Conservation (phyloP, 2,888 invertebrate genomes). For the Drosophila longiperda region DNA sequence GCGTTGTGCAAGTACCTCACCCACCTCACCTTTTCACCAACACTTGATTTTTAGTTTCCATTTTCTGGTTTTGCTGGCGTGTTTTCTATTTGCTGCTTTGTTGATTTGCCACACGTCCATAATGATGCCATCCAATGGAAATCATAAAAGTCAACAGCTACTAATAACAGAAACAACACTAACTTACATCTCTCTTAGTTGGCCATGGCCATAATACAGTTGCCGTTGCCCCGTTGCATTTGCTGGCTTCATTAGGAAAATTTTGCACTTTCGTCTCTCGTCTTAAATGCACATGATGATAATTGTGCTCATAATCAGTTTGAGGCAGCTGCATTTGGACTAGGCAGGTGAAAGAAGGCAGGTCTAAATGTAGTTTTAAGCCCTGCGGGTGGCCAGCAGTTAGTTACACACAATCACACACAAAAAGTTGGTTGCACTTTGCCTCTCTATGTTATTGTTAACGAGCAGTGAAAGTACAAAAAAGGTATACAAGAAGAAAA, state of each 20-base stretch:
- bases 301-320: conserved; percentile 51
- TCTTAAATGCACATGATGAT: conserved; percentile 35
- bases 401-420: conserved; percentile 17
- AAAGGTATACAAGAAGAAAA: conserved; percentile 25
- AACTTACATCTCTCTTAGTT: conserved; percentile 26
- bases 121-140: conserved; percentile 75
- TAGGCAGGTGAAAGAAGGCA: conserved; percentile 60
- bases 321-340: conserved; percentile 58
- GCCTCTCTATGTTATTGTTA: conserved; percentile 19
- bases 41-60: conserved; percentile 37
- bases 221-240: conserved; percentile 30
- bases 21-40: conserved; percentile 2
- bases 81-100: conserved; percentile 72
- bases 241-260: conserved; percentile 76
- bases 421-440: conserved; percentile 54
- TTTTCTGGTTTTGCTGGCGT: conserved; percentile 51
- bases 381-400: conserved; percentile 50
- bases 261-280: conserved; percentile 66
- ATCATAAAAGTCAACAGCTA: conserved; percentile 77
- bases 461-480: conserved; percentile 65
- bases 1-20: conserved; percentile 24
- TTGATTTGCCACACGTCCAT: conserved; percentile 70
- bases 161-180: conserved; percentile 28
- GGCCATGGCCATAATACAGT: conserved; percentile 62
- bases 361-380: conserved; percentile 24